These are phyloP conservation scores for Oscheius sp. DNA, from an alignment of 1,140 invertebrate genomes.

Conservation along the genomic window DNA sequence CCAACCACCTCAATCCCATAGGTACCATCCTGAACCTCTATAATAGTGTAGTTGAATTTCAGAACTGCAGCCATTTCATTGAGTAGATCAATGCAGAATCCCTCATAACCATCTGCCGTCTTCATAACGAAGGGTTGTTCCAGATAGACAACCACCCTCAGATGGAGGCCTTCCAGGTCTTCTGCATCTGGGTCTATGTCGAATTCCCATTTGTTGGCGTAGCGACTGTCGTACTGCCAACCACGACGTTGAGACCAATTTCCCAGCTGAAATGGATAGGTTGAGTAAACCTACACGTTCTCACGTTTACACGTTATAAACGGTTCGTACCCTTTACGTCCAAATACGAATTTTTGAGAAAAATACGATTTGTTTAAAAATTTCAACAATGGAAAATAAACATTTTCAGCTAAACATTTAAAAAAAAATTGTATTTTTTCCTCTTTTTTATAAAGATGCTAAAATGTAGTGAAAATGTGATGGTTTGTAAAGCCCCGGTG, in stretches of 20 bases:
- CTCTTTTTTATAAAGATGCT: too few relatives aligned
- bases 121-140: conserved; percentile 88
- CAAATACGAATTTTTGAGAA: too few relatives aligned
- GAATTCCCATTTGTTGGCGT: conserved; percentile 57
- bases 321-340: too few relatives aligned
- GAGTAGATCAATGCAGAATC: conserved; percentile 62
- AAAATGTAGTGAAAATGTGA: too few relatives aligned
- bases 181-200: conserved; percentile 42
- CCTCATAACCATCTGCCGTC: conserved; percentile 59
- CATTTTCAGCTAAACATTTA: too few relatives aligned
- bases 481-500: too few relatives aligned
- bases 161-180: conserved; percentile 49
- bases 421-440: too few relatives aligned
- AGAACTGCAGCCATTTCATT: conserved; percentile 67
- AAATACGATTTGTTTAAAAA: too few relatives aligned
- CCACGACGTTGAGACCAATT: conserved; percentile 44
- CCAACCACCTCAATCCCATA: conserved; percentile 73
- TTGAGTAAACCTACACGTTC: too few relatives aligned
- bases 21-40: conserved; percentile 70
- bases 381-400: too few relatives aligned
- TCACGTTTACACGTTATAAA: too few relatives aligned
- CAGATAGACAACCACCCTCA: conserved; percentile 62
- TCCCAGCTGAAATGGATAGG: conserved; percentile 52
- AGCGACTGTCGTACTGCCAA: conserved; percentile 51
- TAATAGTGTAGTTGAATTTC: conserved; percentile 78